A percentile compares a stretch with the other conserved stretches of the same genome.
These are phyloP conservation scores for Rhombomys opimus DNA, from an alignment of 2,113 vertebrate species.

Conservation along the genomic window DNA sequence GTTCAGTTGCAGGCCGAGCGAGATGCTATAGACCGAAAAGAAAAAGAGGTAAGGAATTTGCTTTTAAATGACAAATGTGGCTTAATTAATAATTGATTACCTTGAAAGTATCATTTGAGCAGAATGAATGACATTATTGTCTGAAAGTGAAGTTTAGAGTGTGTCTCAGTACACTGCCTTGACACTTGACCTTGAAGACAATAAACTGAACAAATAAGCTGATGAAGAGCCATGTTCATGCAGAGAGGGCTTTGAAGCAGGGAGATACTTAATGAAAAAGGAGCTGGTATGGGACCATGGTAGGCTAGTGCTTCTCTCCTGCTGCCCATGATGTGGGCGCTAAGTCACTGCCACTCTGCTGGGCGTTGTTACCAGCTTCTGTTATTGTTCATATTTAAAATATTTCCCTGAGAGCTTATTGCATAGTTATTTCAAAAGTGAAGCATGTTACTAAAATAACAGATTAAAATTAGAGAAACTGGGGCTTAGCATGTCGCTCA, in stretches of 20 bases:
- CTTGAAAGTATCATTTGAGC: constrained; percentile 38
- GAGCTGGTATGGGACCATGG: not conserved
- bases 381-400: not conserved
- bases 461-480: not conserved
- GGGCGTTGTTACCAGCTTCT: not conserved
- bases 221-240: not conserved
- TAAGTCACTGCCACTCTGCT: not conserved
- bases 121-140: constrained; percentile 6
- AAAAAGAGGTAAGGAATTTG: constrained; percentile 93
- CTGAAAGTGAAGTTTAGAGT: not conserved
- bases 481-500: not conserved
- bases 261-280: not conserved
- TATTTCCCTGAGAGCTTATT: not conserved
- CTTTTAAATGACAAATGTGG: constrained; percentile 45
- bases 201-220: not conserved
- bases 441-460: not conserved
- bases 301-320: not conserved
- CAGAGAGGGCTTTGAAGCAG: not conserved
- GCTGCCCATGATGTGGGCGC: not conserved
- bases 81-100: constrained; percentile 39
- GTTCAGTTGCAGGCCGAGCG: constrained; percentile 95
- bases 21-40: constrained; percentile 97
- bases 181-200: not conserved
- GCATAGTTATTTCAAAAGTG: not conserved
- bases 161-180: constrained; percentile 13